Evolutionary conservation across 2,888 invertebrate genomes (phyloP).

Genomic region (Agrypnus murinus): DNA sequence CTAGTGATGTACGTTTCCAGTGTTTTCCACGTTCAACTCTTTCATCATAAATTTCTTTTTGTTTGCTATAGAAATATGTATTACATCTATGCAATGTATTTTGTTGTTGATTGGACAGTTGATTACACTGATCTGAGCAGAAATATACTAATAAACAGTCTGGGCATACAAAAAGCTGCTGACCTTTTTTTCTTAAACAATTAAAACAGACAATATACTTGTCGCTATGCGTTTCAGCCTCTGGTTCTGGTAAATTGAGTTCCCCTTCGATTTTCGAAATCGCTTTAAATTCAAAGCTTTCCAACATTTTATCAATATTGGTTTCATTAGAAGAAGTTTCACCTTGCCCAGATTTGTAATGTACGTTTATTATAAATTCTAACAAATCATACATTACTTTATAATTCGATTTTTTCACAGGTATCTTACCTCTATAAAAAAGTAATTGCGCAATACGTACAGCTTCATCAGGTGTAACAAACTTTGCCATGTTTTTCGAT

Average conservation of each 20-base stretch:
- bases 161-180: conserved; percentile 63
- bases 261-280: neutral
- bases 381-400: conserved; percentile 26
- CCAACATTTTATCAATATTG: conserved; percentile 22
- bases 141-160: conserved; percentile 65
- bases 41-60: conserved; percentile 34
- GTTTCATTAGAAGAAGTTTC: neutral
- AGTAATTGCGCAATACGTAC: conserved; percentile 58
- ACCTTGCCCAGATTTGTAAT: neutral
- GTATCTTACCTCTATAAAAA: conserved; percentile 52
- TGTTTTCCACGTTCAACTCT: conserved; percentile 9
- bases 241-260: conserved; percentile 47
- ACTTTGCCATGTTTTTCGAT: conserved; percentile 58
- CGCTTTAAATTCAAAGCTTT: conserved; percentile 29
- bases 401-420: conserved; percentile 9
- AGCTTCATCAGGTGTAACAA: conserved; percentile 57
- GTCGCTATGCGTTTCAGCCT: conserved; percentile 50
- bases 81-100: conserved; percentile 56
- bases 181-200: conserved; percentile 60
- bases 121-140: conserved; percentile 66
- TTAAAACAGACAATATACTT: conserved; percentile 66
- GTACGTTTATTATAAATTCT: conserved; percentile 39
- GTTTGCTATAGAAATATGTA: conserved; percentile 53
- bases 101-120: conserved; percentile 56
- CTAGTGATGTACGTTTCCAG: neutral